Base-by-base conservation (phyloP, 2,113 vertebrate genomes). In the Xenopus borealis region DNA sequence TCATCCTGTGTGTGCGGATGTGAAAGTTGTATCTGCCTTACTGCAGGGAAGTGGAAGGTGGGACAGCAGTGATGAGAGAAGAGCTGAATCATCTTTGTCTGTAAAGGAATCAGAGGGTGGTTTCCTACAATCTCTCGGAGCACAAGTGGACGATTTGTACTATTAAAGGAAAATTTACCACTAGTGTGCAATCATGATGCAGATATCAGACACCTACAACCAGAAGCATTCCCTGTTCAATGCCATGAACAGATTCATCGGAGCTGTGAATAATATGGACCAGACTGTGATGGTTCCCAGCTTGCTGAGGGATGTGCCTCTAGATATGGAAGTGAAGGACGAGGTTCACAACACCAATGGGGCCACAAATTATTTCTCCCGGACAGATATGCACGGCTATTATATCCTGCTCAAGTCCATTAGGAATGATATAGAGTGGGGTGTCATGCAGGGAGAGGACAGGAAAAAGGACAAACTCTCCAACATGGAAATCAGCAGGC, bases 241-340 rank as follows among this genome's bases (percentile, higher is more conserved):
- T 69, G 90, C 95, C 82, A 96, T 96, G 95, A 95, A 90, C 85
- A 93, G 95, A 78, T 96, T 98, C 85, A 94, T 97, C 27, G 94
- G 94, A 13, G 96, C 96, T 0, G 95, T 98, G 68, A 96, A 94
- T 82, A 95, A 96, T 88, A 98, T 98, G 96, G 96, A 98, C 88
- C 95, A 96, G 87, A 98, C 94, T 0, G 94, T 98, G 78, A 96
- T 98, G 96, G 93, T 98, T 78, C 96, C 96, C 45, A 98, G 93
- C 80, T 86, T 98, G 82, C 89, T 98, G 80, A 91, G 95, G 70
- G 96, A 98, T 66, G 92, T 99, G 81, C 96, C 95, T n/a, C 85
- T 92, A 79, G 90, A 91, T 50, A 84, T 87, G 66, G 86, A 86
- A 1, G 82, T 81, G 53, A 79, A 82, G 4, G 75, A 80, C 44